Evolutionary conservation across 1,140 invertebrate genomes (phyloP).

Genomic region (Phocides pigmalion): DNA sequence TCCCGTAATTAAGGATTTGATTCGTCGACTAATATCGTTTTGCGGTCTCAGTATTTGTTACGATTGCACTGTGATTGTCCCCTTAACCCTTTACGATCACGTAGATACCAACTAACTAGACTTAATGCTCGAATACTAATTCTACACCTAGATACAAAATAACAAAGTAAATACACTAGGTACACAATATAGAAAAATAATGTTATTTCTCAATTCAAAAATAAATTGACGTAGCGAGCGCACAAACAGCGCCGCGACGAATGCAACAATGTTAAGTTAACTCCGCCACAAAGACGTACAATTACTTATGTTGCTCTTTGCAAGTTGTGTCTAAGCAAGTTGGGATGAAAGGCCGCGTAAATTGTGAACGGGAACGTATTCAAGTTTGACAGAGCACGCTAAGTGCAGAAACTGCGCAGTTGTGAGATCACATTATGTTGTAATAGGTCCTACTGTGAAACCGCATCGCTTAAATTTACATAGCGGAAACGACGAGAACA

Average conservation of each 20-base stretch:
- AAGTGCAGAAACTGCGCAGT: conserved; percentile 59
- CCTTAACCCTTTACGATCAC: not conserved
- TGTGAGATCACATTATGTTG: conserved; percentile 78
- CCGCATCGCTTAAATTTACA: conserved; percentile 75
- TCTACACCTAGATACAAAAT: not conserved
- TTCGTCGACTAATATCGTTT: conserved; percentile 62
- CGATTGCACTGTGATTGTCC: not conserved
- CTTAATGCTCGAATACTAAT: no score
- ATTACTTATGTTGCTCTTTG: conserved; percentile 46
- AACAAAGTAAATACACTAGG: not conserved
- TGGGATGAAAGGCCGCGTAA: conserved; percentile 70
- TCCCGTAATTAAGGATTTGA: conserved; percentile 79
- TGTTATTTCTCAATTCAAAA: conserved; percentile 5
- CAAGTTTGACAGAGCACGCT: conserved; percentile 65
- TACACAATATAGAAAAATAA: not conserved
- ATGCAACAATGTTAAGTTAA: conserved; percentile 37
- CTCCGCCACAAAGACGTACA: conserved; percentile 35
- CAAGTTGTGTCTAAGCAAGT: conserved; percentile 47
- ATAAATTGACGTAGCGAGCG: conserved; percentile 26
- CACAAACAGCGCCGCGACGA: conserved; percentile 32
- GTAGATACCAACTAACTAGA: no score
- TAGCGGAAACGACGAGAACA: conserved; percentile 67
- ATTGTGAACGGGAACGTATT: conserved; percentile 73
- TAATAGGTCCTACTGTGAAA: conserved; percentile 62
- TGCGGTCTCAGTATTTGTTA: conserved; percentile 35